phyloP scores from a whole-genome alignment of 2,113 vertebrate genomes.

The Anser brachyrhynchus region DNA sequence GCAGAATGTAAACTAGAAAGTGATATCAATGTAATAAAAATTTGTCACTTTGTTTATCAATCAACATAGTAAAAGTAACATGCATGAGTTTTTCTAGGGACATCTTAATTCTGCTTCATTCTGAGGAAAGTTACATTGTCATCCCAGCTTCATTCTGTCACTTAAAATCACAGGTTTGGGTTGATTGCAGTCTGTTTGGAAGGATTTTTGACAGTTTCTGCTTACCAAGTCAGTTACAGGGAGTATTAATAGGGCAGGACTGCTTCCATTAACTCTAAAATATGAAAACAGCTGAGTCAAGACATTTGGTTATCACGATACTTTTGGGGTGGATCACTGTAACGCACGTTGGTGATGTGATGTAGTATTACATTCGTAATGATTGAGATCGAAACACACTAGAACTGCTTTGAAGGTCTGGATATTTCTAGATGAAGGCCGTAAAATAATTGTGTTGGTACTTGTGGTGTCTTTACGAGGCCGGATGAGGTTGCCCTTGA shows the following conservation, averaged over 20 bases:
- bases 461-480: neutral
- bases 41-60: neutral
- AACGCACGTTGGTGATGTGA: neutral
- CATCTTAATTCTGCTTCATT: neutral
- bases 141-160: neutral
- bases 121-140: neutral
- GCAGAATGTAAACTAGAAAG: neutral
- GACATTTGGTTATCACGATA: neutral
- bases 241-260: neutral
- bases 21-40: neutral
- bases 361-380: neutral
- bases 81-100: neutral
- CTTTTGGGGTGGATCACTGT: neutral
- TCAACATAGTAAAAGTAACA: neutral
- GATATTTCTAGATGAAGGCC: neutral
- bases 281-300: neutral
- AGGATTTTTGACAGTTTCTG: neutral
- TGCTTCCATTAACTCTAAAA: neutral
- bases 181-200: neutral
- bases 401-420: neutral
- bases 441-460: neutral
- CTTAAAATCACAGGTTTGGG: neutral
- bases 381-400: neutral
- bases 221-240: neutral
- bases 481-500: neutral